Conservation (phyloP, 2,888 invertebrate genomes). For the Branchipolynoe longqiensis region DNA sequence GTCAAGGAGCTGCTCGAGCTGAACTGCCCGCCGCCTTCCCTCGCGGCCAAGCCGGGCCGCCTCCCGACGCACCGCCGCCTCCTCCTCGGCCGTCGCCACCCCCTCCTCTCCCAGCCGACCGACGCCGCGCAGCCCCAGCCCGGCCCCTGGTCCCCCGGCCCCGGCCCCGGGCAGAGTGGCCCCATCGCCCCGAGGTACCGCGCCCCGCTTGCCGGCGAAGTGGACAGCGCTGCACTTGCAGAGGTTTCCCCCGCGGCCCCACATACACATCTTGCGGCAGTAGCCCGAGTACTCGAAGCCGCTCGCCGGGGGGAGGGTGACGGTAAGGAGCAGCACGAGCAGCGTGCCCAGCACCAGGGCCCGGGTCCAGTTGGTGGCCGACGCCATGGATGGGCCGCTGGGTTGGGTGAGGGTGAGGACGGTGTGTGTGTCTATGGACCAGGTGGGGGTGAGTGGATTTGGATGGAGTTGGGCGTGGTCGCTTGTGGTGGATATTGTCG, state of each 20-base stretch:
- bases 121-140: neutral
- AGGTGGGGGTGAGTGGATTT: neutral
- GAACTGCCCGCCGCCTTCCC: too few relatives aligned
- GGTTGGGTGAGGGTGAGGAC: neutral
- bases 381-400: neutral
- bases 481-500: neutral
- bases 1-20: too few relatives aligned
- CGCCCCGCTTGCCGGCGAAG: slow-evolving; percentile 73
- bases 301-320: neutral
- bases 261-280: slow-evolving; percentile 66
- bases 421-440: neutral
- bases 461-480: neutral
- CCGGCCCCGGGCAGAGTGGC: neutral
- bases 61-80: neutral
- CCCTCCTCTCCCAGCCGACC: neutral
- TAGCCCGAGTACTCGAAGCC: slow-evolving; percentile 65
- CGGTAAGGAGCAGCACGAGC: slow-evolving; percentile 39
- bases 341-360: neutral
- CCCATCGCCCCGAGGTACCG: neutral
- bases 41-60: too few relatives aligned
- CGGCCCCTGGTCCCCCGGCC: neutral
- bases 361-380: neutral
- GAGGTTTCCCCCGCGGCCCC: slow-evolving; percentile 75
- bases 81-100: neutral
- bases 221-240: slow-evolving; percentile 77